Conservation (phyloP, 2,113 vertebrate genomes). For the Apus apus region DNA sequence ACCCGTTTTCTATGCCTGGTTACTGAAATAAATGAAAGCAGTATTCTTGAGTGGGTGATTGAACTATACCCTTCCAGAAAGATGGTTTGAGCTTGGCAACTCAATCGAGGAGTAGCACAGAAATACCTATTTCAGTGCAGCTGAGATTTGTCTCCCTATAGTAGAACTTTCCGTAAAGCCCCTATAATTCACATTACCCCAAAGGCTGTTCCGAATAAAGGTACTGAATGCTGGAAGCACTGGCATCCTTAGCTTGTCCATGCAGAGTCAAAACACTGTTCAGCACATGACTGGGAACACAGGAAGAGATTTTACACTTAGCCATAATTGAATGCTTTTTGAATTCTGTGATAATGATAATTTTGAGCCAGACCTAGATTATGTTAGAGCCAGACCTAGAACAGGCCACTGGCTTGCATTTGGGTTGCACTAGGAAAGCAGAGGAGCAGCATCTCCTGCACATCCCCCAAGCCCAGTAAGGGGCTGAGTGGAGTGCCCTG, state of each 20-base stretch:
- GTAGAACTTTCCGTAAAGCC: background rate
- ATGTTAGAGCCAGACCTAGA: background rate
- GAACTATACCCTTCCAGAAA: background rate
- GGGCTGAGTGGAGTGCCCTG: fast-evolving
- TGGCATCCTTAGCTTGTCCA: background rate
- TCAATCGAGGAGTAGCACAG: background rate
- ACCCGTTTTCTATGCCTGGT: background rate
- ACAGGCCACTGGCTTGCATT: background rate
- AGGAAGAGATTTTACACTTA: background rate
- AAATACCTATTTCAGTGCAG: background rate
- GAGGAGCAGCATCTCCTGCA: background rate
- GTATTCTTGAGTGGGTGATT: background rate
- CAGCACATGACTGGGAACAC: background rate
- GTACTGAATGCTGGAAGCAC: background rate
- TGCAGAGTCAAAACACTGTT: background rate
- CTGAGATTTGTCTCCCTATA: background rate
- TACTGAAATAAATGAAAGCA: background rate
- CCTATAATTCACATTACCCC: background rate
- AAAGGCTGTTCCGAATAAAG: background rate
- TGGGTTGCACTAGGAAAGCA: background rate
- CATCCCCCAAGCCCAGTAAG: background rate
- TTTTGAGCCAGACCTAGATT: background rate
- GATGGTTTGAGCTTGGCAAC: background rate
- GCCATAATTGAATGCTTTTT: background rate
- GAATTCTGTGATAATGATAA: background rate